Base-by-base conservation (phyloP, 2,113 vertebrate genomes). In the Rhabdornis inornatus region DNA sequence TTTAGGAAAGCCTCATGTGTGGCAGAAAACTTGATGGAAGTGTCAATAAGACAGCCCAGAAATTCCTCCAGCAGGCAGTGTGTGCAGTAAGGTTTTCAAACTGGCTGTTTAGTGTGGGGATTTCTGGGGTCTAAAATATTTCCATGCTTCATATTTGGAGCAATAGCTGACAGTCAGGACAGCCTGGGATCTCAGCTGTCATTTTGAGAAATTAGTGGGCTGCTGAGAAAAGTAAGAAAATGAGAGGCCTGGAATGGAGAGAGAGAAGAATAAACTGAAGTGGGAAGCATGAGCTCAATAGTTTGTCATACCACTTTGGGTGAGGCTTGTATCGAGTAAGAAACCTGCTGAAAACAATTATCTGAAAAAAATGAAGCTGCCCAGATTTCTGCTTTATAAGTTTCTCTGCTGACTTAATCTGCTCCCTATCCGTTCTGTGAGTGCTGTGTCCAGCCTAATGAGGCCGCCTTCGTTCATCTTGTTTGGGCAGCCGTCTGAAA, bases 281-380 rank as follows among this genome's bases (percentile, higher is more conserved):
- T 69, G 90, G 37, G 80, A 92, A 90, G 56, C 93, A 71, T 69
- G 89, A 97, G 92, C 83, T 82, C 87, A 85, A 7, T 68, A 71
- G 52, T 53, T 75, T 83, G 77, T 84, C 83, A n/a, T 77, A 69
- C 65, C 13, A 11, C 81, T 93, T 96, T 78, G 95, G 55, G 74
- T 45, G 45, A 83, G 56, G 71, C 69, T 89, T 97, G 69, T 90
- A 87, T 89, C 1, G 0, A 89, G 45, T 90, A 89, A 94, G 72
- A 92, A 94, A 83, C 78, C 87, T 90, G 83, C 80, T 97, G 96
- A 95, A 96, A 94, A 85, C 55, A 95, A 92, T 91, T 96, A 96
- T 52, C 84, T 75, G 86, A 64, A 94, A 94, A 94, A 90, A 94
- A 89, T 83, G 61, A 84, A 96, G 89, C 90, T 88, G 77, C 75